These are phyloP conservation scores for Brachyptera putata DNA, from an alignment of 2,888 invertebrate species.

Conservation along the genomic window DNA sequence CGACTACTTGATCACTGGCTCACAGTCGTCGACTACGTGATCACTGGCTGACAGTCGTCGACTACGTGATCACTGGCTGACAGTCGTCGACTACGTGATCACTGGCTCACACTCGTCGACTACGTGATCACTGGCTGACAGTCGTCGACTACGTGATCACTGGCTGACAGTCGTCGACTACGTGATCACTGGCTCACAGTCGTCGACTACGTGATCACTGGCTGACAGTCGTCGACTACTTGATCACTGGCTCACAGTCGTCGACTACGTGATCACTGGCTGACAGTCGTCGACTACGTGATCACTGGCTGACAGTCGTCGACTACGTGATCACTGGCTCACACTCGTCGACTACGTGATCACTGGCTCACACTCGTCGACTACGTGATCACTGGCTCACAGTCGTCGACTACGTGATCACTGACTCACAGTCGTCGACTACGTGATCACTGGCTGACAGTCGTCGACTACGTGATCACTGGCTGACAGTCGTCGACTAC, in stretches of 20 bases:
- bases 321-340: conserved; percentile 58
- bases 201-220: conserved; percentile 51
- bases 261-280: conserved; percentile 54
- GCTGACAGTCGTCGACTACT: conserved; percentile 77
- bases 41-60: conserved; percentile 77
- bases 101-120: conserved; percentile 77
- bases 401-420: conserved; percentile 76
- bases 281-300: conserved; percentile 77
- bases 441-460: conserved; percentile 65
- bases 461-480: too few species aligned
- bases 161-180: conserved; percentile 78
- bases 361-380: not conserved
- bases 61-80: too few species aligned
- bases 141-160: conserved; percentile 46
- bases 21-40: conserved; percentile 1
- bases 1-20: conserved; percentile 71
- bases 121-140: too few species aligned
- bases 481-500: not conserved
- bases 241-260: conserved; percentile 43
- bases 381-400: conserved; percentile 63
- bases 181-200: too few species aligned
- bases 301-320: not conserved
- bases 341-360: conserved; percentile 78
- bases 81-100: conserved; percentile 39
- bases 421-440: not conserved